Base-by-base conservation (phyloP, 2,797 vertebrate genomes). In the Eulemur rubriventer region DNA sequence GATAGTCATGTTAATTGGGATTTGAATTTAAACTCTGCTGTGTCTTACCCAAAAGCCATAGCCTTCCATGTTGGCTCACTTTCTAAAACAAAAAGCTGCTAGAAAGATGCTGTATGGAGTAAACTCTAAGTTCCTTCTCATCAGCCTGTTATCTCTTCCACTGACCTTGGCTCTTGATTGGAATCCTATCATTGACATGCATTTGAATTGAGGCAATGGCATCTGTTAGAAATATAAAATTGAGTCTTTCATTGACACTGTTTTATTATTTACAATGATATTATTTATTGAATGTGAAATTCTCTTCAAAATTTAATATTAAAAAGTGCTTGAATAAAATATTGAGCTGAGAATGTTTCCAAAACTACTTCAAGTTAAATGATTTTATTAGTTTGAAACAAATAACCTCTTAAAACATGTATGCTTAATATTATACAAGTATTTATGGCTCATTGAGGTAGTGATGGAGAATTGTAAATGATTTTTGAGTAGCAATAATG, bases 241-340 rank as follows among this genome's bases (percentile, higher is more conserved):
- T 0, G 2, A 72, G 11, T 41, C 4, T 69, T 63, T 0, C 18
- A 22, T 26, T 38, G 7, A 57, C 24, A 79, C 10, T 63, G 16
- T 70, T 88, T 76, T 41, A 61, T 76, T 73, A 84, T 78, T 81
- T 96, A 33, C n/a, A 87, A 7, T 89, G 10, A 65, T 6, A 35
- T 55, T 85, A 80, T 70, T 91, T 91, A 6, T 76, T 80, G 8
- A 84, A 43, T 28, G 67, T 67, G 18, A 83, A 79, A 38, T 90
- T 94, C 4, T 87, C 30, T 69, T 76, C 17, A 38, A 48, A 78
- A 7, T 63, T 13, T 8, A 87, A 2, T 81, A 50, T 78, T 69
- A 81, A 96, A 92, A 70, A 78, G 20, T 76, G 12, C 7, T 52
- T 52, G 1, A 81, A 4, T 48, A 70, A 92, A 83, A 78, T 95